Evolutionary conservation across 2,113 vertebrate species (phyloP).

Genomic region (Eira barbara): DNA sequence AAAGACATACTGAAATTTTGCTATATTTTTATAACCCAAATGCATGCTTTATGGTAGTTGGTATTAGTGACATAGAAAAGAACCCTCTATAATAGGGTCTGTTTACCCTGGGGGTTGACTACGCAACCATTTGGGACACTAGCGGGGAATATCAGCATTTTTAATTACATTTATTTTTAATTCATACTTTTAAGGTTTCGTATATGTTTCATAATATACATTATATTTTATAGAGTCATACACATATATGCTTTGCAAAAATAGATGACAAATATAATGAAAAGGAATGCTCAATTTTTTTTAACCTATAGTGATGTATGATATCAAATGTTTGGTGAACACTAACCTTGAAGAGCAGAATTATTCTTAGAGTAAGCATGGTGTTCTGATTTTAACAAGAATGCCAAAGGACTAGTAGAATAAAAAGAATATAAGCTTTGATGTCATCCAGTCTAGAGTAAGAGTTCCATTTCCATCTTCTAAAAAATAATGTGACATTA

Average conservation of each 20-base stretch:
- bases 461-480: background rate
- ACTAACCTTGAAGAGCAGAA: background rate
- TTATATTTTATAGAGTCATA: background rate
- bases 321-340: background rate
- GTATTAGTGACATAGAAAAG: background rate
- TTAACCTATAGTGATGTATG: background rate
- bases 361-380: background rate
- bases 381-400: background rate
- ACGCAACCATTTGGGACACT: background rate
- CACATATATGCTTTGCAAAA: background rate
- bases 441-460: background rate
- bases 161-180: background rate
- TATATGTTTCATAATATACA: background rate
- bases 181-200: background rate
- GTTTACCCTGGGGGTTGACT: no score
- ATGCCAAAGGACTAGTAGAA: background rate
- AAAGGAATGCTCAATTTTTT: background rate
- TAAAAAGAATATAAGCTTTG: background rate
- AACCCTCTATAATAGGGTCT: background rate
- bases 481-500: background rate
- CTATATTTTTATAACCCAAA: background rate
- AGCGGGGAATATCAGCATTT: background rate
- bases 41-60: background rate
- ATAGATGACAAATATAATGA: background rate
- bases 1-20: background rate